phyloP scores from a whole-genome alignment of 2,888 invertebrate genomes.

The Dromius quadrimaculatus region DNA sequence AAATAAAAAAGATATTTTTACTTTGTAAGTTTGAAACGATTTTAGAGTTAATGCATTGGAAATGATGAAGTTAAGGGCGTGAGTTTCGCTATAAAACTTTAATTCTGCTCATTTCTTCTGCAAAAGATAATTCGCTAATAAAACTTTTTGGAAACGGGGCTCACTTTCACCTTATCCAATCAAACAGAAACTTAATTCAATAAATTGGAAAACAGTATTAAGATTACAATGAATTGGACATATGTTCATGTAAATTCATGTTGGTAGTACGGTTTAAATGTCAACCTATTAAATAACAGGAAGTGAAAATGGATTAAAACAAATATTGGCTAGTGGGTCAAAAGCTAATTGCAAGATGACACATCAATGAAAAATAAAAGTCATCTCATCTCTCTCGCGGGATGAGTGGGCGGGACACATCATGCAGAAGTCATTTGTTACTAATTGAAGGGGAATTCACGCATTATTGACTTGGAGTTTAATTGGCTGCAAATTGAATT shows the following conservation, averaged over 20 bases:
- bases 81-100: slow-evolving; percentile 39
- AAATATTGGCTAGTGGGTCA: too few relatives aligned
- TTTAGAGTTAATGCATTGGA: slow-evolving; percentile 46
- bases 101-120: slow-evolving; percentile 44
- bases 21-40: slow-evolving; percentile 42
- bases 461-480: slow-evolving; percentile 26
- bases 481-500: slow-evolving; percentile 34
- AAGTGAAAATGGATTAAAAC: too few relatives aligned
- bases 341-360: too few relatives aligned
- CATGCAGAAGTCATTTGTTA: slow-evolving; percentile 17
- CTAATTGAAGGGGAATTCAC: slow-evolving; percentile 16
- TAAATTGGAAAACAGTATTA: too few relatives aligned
- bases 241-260: too few relatives aligned
- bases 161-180: slow-evolving; percentile 18
- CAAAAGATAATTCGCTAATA: slow-evolving; percentile 46
- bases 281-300: too few relatives aligned
- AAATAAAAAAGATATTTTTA: slow-evolving; percentile 44
- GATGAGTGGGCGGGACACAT: too few relatives aligned
- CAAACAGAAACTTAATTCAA: not conserved
- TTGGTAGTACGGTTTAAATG: too few relatives aligned
- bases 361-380: too few relatives aligned
- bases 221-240: too few relatives aligned
- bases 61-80: slow-evolving; percentile 41
- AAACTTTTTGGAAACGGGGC: slow-evolving; percentile 38
- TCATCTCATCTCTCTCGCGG: too few relatives aligned